A percentile compares a stretch with the other conserved stretches of the same genome.
Conservation (phyloP, 2,113 vertebrate species). For the Glaucidium brasilianum region DNA sequence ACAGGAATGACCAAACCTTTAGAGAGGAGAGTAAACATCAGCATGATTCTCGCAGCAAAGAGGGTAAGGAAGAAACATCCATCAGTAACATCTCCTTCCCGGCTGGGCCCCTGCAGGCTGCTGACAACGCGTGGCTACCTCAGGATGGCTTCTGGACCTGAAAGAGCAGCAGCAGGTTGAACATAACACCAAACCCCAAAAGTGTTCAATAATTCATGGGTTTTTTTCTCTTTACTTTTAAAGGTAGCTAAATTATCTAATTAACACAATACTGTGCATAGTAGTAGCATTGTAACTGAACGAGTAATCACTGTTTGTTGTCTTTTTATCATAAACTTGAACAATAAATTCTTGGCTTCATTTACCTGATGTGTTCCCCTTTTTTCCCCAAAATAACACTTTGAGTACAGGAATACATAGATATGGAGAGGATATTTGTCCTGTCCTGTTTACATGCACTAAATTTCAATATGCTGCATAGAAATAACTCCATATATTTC, state of each 20-base stretch:
- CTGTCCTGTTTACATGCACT: background rate
- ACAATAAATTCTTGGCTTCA: background rate
- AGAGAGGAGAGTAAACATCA: background rate
- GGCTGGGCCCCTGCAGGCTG: background rate
- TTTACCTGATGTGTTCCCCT: background rate
- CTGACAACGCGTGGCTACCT: accelerated
- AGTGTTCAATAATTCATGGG: background rate
- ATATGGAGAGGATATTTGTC: background rate
- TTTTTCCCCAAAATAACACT: background rate
- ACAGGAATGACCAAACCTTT: background rate
- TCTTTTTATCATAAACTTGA: background rate
- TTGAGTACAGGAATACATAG: background rate
- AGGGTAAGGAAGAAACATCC: background rate
- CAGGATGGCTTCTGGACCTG: background rate
- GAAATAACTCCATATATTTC: background rate
- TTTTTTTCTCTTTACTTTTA: background rate
- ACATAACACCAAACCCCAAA: background rate
- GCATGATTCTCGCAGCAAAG: background rate
- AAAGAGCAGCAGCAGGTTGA: background rate
- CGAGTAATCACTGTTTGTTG: background rate
- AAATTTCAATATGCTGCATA: background rate
- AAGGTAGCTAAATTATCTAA: background rate
- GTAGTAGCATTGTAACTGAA: background rate
- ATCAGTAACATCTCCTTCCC: background rate
- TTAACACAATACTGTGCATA: background rate